These are phyloP conservation scores for Etheostoma spectabile DNA, from an alignment of 2,113 vertebrate species.

Conservation along the genomic window DNA sequence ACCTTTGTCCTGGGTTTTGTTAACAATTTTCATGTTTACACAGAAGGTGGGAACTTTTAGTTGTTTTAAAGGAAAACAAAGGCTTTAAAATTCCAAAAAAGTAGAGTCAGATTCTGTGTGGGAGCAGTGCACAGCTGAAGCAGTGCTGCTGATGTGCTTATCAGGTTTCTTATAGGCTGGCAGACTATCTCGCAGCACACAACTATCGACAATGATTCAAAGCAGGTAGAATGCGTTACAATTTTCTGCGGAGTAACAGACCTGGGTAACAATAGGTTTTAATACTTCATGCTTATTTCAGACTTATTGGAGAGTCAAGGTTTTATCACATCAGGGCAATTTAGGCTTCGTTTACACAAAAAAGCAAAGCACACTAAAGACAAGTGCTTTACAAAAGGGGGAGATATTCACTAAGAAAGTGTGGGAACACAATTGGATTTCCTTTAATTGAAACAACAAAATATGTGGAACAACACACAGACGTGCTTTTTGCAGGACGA, in stretches of 20 bases:
- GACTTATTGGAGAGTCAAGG: neutral
- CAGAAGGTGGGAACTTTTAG: neutral
- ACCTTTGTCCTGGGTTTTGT: slow-evolving; percentile 11
- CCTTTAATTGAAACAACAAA: neutral
- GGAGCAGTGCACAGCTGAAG: slow-evolving; percentile 10
- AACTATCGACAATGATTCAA: slow-evolving; percentile 17
- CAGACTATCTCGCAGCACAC: slow-evolving; percentile 22
- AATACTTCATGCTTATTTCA: neutral
- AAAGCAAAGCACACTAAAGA: neutral
- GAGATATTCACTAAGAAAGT: neutral
- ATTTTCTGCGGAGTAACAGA: neutral
- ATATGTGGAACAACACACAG: no score
- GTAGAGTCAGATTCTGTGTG: neutral
- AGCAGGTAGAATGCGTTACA: neutral
- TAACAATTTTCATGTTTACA: slow-evolving; percentile 18
- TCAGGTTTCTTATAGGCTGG: slow-evolving; percentile 26
- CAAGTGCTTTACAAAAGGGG: neutral
- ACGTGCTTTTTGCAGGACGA: no score
- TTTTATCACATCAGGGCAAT: slow-evolving; percentile 2
- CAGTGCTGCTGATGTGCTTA: slow-evolving; percentile 5
- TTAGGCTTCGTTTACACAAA: neutral
- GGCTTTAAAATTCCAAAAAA: slow-evolving; percentile 22
- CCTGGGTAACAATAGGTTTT: neutral
- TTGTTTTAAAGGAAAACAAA: slow-evolving; percentile 11
- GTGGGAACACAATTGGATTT: neutral